phyloP scores from a whole-genome alignment of 2,888 invertebrate genomes.

The Lithophane semibrunnea region DNA sequence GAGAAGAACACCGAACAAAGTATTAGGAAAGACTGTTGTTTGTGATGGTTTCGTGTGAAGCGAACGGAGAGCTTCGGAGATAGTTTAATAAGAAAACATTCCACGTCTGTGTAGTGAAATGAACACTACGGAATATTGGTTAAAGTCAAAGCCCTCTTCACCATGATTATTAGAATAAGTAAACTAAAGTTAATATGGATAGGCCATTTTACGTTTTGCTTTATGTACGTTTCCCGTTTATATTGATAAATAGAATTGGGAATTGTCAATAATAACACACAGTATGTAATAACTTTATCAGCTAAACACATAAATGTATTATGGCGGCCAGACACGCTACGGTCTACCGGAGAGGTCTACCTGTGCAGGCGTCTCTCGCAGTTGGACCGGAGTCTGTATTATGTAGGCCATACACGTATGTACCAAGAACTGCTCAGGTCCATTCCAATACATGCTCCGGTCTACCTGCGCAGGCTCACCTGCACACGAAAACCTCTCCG shows the following conservation, averaged over 20 bases:
- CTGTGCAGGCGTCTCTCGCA: too few relatives aligned
- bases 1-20: constrained; percentile 51
- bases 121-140: constrained; percentile 7
- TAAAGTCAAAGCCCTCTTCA: constrained; percentile 17
- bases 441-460: too few relatives aligned
- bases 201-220: constrained; percentile 15
- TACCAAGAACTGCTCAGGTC: too few relatives aligned
- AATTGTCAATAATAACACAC: constrained; percentile 26
- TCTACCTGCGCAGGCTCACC: too few relatives aligned
- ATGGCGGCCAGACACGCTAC: not conserved
- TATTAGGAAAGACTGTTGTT: constrained; percentile 54
- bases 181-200: constrained; percentile 6
- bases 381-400: not conserved
- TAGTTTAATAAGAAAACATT: constrained; percentile 53
- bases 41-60: constrained; percentile 19
- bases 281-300: constrained; percentile 2
- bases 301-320: constrained; percentile 8
- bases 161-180: constrained; percentile 39
- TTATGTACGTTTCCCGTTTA: constrained; percentile 10
- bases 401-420: too few relatives aligned
- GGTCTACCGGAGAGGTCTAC: not conserved
- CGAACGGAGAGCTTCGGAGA: constrained; percentile 9
- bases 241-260: not conserved
- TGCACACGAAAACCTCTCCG: too few relatives aligned
- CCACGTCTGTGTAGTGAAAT: constrained; percentile 36